Evolutionary conservation across 2,797 vertebrate genomes (phyloP).

Genomic region (Thunnus albacares): DNA sequence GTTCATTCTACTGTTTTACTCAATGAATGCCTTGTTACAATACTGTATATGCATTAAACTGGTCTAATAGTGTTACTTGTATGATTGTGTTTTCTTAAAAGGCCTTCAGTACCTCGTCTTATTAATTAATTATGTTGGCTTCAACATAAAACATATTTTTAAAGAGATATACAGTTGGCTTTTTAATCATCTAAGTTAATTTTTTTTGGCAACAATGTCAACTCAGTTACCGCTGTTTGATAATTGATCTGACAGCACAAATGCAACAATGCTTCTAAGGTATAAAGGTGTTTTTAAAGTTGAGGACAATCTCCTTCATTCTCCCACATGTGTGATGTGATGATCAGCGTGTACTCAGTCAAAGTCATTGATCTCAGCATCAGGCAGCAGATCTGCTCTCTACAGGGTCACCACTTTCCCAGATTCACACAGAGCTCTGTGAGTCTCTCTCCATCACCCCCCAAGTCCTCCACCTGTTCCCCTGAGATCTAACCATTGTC

Average conservation of each 20-base stretch:
- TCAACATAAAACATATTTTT: background rate
- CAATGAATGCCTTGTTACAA: background rate
- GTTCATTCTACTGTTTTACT: background rate
- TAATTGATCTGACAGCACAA: background rate
- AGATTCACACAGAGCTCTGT: conserved; percentile 41
- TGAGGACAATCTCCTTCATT: background rate
- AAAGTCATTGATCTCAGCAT: conserved; percentile 66
- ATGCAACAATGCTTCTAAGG: background rate
- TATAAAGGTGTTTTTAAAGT: background rate
- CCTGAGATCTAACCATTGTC: conserved; percentile 50
- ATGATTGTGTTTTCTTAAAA: background rate
- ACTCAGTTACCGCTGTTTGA: background rate
- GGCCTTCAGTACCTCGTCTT: background rate
- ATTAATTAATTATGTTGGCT: background rate
- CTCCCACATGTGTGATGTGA: conserved; percentile 33
- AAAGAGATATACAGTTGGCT: background rate
- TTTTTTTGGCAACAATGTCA: background rate
- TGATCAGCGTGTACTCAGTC: conserved; percentile 55
- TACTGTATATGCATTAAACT: background rate
- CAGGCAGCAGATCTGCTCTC: conserved; percentile 55
- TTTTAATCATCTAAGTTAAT: background rate
- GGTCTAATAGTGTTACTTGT: background rate
- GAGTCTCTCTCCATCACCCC: conserved; percentile 17
- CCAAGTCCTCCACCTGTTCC: conserved; percentile 48
- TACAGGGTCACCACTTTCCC: conserved; percentile 58